Evolutionary conservation across 1,140 invertebrate species (phyloP).

Genomic region (Brachionus sp.): DNA sequence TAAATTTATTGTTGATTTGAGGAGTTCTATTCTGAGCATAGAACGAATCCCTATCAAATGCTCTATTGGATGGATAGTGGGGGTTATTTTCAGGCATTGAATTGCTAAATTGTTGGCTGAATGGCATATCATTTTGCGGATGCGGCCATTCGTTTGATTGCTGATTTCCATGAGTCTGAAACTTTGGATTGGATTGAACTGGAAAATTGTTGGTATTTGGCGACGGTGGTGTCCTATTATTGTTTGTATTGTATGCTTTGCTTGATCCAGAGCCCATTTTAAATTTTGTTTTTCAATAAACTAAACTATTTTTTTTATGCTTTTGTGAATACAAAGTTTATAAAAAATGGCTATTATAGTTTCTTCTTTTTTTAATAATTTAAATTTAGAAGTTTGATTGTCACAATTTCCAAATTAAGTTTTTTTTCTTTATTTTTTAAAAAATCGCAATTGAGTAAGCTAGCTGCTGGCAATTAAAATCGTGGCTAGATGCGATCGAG

Average conservation of each 20-base stretch:
- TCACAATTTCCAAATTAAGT: neutral
- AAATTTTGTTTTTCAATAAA: neutral
- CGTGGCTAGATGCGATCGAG: neutral
- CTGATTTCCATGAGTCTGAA: neutral
- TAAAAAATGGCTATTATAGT: neutral
- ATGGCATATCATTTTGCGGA: neutral
- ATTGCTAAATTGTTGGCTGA: neutral
- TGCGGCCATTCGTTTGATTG: neutral
- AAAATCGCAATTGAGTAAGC: neutral
- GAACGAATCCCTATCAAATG: too few relatives aligned
- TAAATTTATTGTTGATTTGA: neutral
- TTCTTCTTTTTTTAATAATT: neutral
- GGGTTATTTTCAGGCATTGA: neutral
- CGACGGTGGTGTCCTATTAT: neutral
- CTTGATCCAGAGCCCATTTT: slow-evolving; percentile 22
- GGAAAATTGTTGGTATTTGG: slow-evolving; percentile 5
- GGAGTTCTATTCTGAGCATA: neutral
- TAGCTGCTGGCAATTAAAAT: neutral
- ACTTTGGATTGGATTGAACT: slow-evolving; percentile 21
- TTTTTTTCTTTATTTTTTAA: neutral
- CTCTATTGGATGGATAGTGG: too few relatives aligned
- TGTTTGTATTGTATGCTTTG: neutral
- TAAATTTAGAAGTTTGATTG: neutral
- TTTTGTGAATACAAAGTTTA: neutral
- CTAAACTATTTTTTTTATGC: neutral